Evolutionary conservation across 2,797 vertebrate species (phyloP), one percentile per base, ranked within the genome.

Genomic region (Malurus leucopterus): DNA sequence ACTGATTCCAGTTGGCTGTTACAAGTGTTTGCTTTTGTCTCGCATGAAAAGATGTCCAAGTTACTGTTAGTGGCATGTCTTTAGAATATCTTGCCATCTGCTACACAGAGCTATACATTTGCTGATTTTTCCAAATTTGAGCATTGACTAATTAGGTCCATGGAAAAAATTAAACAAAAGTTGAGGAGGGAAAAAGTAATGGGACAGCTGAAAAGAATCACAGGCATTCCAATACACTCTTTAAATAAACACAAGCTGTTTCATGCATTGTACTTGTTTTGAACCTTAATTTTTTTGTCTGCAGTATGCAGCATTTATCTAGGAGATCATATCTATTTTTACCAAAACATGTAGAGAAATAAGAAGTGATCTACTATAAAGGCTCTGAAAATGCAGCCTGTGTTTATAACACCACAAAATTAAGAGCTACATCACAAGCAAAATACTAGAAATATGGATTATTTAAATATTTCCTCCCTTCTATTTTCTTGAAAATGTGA

Each of bases 191-290:
- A n/a, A 46, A 75, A 88, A 87, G 86, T 89, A 93, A 44, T 61
- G 57, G 72, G 89, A 88, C 92, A 95, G 93, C 92, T 96, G 95
- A 95, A 96, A 95, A 91, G 62, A 95, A 93, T 95, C 95, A 94
- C 43, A 89, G 13, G 24, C 77, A 88, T 96, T 96, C 91, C 91
- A 63, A 67, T 92, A 44, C 50, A 71, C 54, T 83, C 73, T 89
- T 90, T 73, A 95, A 93, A 91, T 91, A 95, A 93, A 95, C 88
- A 84, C 57, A 88, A 70, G 41, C 71, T 81, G 54, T 81, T 86
- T 68, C 30, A 15, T 90, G 53, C 50, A 30, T 53, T 84, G 30
- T 73, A 27, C 53, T 95, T 89, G 51, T 83, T 75, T 71, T 49
- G 41, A 92, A 63, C 53, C 49, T 72, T n/a, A 63, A 38, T 79